Conservation (phyloP, 2,797 vertebrate species). For the Channa striata region DNA sequence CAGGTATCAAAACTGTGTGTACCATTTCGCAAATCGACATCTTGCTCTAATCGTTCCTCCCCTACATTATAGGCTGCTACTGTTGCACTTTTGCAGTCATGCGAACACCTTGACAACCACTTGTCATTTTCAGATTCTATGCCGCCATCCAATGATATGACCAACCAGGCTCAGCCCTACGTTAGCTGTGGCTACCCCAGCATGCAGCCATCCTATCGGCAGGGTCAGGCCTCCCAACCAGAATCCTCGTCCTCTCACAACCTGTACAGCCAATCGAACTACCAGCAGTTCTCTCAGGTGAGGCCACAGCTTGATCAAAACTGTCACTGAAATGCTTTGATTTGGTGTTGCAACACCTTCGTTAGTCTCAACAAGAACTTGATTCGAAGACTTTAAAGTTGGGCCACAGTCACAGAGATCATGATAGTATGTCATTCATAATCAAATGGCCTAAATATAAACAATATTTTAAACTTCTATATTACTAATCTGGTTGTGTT, state of each 20-base stretch:
- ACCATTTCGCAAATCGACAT: not conserved
- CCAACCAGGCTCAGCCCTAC: conserved; percentile 86
- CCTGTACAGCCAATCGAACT: conserved; percentile 64
- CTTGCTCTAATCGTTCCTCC: no score
- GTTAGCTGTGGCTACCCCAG: conserved; percentile 88
- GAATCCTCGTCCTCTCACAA: conserved; percentile 70
- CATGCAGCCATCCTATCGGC: conserved; percentile 90
- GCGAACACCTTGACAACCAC: conserved; percentile 1
- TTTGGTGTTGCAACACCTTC: no score
- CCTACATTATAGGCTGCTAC: not conserved
- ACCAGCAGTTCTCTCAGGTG: conserved; percentile 83
- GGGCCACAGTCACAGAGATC: no score
- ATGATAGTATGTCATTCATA: no score
- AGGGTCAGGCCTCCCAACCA: conserved; percentile 67
- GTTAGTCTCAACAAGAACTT: no score
- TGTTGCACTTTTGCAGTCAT: not conserved
- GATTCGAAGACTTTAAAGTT: no score
- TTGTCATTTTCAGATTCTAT: conserved; percentile 83
- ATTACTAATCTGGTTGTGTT: no score
- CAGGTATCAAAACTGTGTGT: no score
- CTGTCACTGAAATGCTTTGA: no score
- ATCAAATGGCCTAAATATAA: no score
- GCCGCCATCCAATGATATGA: conserved; percentile 78
- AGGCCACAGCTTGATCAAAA: not conserved
- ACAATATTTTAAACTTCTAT: no score